Conservation (phyloP, 2,113 vertebrate genomes). For the Calyptomena viridis region DNA sequence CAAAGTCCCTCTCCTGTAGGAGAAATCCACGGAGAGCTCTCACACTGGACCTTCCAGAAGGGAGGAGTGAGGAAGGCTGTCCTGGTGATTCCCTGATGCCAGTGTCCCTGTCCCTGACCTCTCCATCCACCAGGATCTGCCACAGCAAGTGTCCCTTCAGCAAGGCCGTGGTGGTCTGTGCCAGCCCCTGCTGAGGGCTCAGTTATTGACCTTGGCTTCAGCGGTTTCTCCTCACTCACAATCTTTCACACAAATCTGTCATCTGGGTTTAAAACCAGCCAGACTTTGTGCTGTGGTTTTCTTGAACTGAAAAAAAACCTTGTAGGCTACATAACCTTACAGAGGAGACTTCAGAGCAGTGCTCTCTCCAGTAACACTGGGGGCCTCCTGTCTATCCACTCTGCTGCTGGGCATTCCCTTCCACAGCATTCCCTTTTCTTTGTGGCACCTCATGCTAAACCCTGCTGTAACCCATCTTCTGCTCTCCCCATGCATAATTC, state of each 20-base stretch:
- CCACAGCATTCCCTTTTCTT: not conserved
- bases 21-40: not conserved
- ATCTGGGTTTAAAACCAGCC: not conserved
- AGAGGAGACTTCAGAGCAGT: not conserved
- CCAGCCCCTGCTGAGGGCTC: not conserved
- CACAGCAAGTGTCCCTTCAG: rapidly evolving
- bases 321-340: not conserved
- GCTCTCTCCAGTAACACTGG: not conserved
- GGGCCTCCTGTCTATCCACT: not conserved
- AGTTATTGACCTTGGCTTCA: not conserved
- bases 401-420: not conserved
- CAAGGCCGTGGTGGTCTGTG: not conserved
- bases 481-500: not conserved
- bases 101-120: not conserved
- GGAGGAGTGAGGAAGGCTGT: not conserved
- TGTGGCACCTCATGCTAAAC: not conserved
- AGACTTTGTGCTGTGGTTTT: not conserved
- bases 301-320: not conserved
- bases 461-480: not conserved
- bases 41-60: not conserved
- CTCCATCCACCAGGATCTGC: not conserved
- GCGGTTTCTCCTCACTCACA: not conserved
- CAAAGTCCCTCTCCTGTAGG: not conserved
- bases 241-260: not conserved
- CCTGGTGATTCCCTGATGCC: rapidly evolving